Conservation (phyloP, 1,140 invertebrate species). For the Drosophila bocki region DNA sequence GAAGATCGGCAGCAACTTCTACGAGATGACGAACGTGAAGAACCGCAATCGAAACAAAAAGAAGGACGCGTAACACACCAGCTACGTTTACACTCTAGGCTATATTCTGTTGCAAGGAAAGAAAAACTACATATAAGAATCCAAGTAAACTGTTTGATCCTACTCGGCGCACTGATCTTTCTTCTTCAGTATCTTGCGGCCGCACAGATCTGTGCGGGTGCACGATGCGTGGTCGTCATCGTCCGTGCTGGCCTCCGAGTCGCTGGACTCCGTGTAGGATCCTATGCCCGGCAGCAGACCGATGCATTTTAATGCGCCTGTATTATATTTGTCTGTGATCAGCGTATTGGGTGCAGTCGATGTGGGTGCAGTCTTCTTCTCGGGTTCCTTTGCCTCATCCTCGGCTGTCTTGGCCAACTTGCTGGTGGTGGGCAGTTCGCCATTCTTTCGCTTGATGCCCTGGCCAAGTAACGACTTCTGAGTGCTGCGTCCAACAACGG, state of each 20-base stretch:
- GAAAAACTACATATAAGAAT: slow-evolving; percentile 57
- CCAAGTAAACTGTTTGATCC: slow-evolving; percentile 47
- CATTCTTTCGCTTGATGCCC: slow-evolving; percentile 88
- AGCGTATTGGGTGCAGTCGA: slow-evolving; percentile 6
- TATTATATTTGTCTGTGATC: slow-evolving; percentile 57
- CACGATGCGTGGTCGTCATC: slow-evolving; percentile 85
- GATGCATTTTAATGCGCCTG: slow-evolving; percentile 88
- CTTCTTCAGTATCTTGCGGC: slow-evolving; percentile 86
- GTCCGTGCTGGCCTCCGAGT: slow-evolving; percentile 89
- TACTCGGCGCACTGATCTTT: slow-evolving; percentile 69
- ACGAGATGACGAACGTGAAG: slow-evolving; percentile 96
- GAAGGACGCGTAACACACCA: slow-evolving; percentile 54
- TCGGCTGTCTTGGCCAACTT: slow-evolving; percentile 49
- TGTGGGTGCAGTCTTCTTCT: slow-evolving; percentile 7
- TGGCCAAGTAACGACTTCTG: slow-evolving; percentile 74
- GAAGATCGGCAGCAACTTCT: slow-evolving; percentile 97
- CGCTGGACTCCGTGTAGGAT: slow-evolving; percentile 90
- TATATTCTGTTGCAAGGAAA: slow-evolving; percentile 64
- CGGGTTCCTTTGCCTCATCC: not conserved
- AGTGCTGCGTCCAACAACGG: slow-evolving; percentile 46
- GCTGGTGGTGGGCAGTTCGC: slow-evolving; percentile 80
- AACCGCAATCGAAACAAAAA: slow-evolving; percentile 87
- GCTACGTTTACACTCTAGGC: slow-evolving; percentile 52
- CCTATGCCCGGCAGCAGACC: slow-evolving; percentile 92
- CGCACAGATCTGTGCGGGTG: slow-evolving; percentile 87